Evolutionary conservation across 2,797 vertebrate species (phyloP).

Genomic region (Enteromius fasciolatus): DNA sequence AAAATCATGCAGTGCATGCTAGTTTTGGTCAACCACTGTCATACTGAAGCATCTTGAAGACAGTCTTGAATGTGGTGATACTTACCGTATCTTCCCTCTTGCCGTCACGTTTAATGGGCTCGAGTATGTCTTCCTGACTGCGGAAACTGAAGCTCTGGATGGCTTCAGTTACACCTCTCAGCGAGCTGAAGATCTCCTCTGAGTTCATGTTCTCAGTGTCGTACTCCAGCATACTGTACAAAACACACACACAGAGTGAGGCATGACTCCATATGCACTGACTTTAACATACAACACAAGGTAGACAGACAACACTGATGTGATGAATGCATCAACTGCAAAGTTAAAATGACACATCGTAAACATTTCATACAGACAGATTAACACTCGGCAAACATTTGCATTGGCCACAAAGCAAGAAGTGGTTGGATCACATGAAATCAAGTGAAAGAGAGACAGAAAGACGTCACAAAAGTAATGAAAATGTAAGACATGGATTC

Average conservation of each 20-base stretch:
- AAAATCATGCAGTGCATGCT: neutral
- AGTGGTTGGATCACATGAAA: neutral
- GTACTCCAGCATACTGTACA: conserved; percentile 88
- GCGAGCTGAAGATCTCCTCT: conserved; percentile 96
- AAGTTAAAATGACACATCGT: conserved; percentile 6
- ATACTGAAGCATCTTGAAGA: neutral
- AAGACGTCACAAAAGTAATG: neutral
- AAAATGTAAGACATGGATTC: neutral
- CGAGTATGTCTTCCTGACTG: conserved; percentile 91
- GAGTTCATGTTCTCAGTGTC: conserved; percentile 96
- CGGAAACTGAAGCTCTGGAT: conserved; percentile 97
- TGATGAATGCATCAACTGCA: neutral
- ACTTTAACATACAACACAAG: conserved; percentile 41
- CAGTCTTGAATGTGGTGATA: conserved; percentile 18
- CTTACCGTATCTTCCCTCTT: conserved; percentile 88
- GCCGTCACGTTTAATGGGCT: conserved; percentile 85
- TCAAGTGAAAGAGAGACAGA: neutral
- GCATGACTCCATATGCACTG: neutral
- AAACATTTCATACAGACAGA: neutral
- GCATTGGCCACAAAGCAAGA: conserved; percentile 8
- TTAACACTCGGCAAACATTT: neutral
- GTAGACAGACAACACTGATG: neutral
- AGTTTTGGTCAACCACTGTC: neutral
- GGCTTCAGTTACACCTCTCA: conserved; percentile 93
- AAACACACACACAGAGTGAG: neutral